Base-by-base conservation (phyloP, 2,888 invertebrate genomes). In the Drosophila seclusa region DNA sequence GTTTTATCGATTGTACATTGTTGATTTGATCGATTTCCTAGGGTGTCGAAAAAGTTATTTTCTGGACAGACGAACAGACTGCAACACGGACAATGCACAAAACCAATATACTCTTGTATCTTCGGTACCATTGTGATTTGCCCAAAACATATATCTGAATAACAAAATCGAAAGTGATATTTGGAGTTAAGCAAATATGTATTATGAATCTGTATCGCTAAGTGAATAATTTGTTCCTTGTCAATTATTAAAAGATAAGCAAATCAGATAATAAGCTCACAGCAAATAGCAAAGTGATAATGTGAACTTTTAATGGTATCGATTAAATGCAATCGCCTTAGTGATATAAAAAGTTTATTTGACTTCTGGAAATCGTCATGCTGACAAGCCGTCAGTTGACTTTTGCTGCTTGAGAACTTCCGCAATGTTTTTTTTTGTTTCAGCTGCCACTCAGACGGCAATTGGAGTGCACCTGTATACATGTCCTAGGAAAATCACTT, bases 331-430 rank as follows among this genome's bases (percentile, higher is more conserved):
- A 32, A 48, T 59, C 27, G 27, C 10, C 18, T 34, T 59, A 48
- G n/a, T 48, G 40, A 57, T 27, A 13, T 24, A 4, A n/a, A 11
- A 16, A 21, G 5, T 31, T 32, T 13, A 2, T 52, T 34, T 65
- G 24, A 54, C 36, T 48, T 60, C n/a, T 53, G 40, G 24, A 68
- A 42, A 42, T 40, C 36, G 38, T 21, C 2, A 57, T 38, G 48
- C 40, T 52, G 63, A 63, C 58, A 59, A 62, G 38, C 45, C 31
- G 27, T 27, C 42, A 27, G 13, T 38, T 24, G 24, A 38, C 31
- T 48, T 62, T 49, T 36, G 21, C 50, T 57, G 40, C 24, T 49
- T 50, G 65, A 73, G 64, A 58, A 64, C 74, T 73, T 73, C 67
- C 67, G 49, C 36, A 50, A 40, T 18, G 10, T 21, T 38, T 45